Percentiles rank a stretch among this genome's conserved stretches.
These are phyloP conservation scores for Agrilus planipennis DNA, from an alignment of 1,140 invertebrate species.

Conservation along the genomic window DNA sequence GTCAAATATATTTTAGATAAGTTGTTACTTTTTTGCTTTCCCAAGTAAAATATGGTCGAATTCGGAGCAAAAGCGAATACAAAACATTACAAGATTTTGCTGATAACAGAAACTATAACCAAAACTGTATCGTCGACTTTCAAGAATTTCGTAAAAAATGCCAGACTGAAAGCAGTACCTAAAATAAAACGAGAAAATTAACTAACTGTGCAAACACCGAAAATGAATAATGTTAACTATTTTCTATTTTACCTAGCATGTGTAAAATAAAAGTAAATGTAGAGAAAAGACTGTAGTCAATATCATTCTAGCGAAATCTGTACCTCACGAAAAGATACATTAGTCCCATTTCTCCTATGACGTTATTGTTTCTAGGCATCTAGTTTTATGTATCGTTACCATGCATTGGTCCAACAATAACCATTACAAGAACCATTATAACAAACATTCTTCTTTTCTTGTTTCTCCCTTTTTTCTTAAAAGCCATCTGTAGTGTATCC, in stretches of 20 bases:
- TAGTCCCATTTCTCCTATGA: slow-evolving; percentile 26
- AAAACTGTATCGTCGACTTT: slow-evolving; percentile 66
- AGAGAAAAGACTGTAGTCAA: slow-evolving; percentile 26
- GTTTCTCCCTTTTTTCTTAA: slow-evolving; percentile 27
- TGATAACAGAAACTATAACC: slow-evolving; percentile 61
- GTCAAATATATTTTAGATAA: background rate
- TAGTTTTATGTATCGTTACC: slow-evolving; percentile 30
- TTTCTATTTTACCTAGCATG: slow-evolving; percentile 22
- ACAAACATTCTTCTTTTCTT: slow-evolving; percentile 32
- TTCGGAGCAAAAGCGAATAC: slow-evolving; percentile 67
- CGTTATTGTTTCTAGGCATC: too few relatives aligned
- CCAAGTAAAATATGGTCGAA: slow-evolving; percentile 60
- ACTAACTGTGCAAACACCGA: too few relatives aligned
- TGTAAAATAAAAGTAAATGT: slow-evolving; percentile 26
- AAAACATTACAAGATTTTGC: slow-evolving; percentile 61
- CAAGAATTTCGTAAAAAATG: slow-evolving; percentile 60
- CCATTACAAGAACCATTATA: slow-evolving; percentile 34
- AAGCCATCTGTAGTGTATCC: slow-evolving; percentile 34
- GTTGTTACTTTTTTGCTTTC: slow-evolving; percentile 32
- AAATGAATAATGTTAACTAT: too few relatives aligned
- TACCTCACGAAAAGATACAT: slow-evolving; percentile 25
- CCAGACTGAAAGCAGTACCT: slow-evolving; percentile 62
- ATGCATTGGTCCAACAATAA: slow-evolving; percentile 37
- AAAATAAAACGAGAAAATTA: slow-evolving; percentile 28
- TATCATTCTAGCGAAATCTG: slow-evolving; percentile 24